Base-by-base conservation (phyloP, 2,113 vertebrate genomes). In the Trinectes maculatus region DNA sequence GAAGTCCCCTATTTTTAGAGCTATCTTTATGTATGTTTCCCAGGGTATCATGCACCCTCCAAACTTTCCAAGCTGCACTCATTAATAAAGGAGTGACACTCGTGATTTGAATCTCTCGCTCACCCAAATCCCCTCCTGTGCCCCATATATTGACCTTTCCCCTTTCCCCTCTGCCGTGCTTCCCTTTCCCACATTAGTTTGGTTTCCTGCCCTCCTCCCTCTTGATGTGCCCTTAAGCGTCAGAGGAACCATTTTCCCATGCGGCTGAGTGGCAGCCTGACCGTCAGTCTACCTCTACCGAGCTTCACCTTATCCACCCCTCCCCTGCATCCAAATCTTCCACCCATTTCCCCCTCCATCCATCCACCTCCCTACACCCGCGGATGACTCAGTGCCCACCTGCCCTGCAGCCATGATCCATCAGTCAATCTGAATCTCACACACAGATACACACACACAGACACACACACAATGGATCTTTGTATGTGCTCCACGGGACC, bases 371-470 rank as follows among this genome's bases (percentile, higher is more conserved):
- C 65, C 52, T 65, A 68, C 77, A 70, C 69, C 53, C 33, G 13
- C 68, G 25, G 77, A 82, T 85, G 87, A 85, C 80, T 84, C 78
- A 74, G 16, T 72, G 57, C 71, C 79, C 76, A 85, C 71, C 73
- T 87, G 72, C 84, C 85, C 80, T 10, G 67, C 70, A 85, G 87
- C 74, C 64, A 83, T 82, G 68, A 74, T 83, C 83, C 73, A 87
- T 87, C 89, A 85, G 77, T 87, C 89, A 83, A 70, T 76, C 69
- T 64, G 59, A 85, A 46, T 72, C 64, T 3, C 62, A 43, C 53
- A 64, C 42, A 71, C 66, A 44, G 34, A 59, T 46, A 69, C 51
- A 55, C 46, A 52, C 43, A 68, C 71, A 57, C n/a, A n/a, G n/a
- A 43, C 62, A 68, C 67, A 47, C 72, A 77, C 71, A 87, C 85